phyloP scores from a whole-genome alignment of 1,140 invertebrate species.

The Oryctes rhinoceros region DNA sequence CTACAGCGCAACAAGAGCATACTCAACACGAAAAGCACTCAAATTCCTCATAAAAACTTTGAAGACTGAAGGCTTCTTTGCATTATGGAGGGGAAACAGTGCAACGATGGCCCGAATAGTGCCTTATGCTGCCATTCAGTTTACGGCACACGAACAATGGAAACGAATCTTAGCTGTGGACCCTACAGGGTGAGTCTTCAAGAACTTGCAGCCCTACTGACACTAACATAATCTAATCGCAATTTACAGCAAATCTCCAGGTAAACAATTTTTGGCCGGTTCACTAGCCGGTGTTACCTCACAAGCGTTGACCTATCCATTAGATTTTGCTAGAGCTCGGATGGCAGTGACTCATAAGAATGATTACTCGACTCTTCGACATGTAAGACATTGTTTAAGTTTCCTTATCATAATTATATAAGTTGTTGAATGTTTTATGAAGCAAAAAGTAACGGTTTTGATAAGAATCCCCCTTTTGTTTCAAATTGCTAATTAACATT shows the following conservation, averaged over 20 bases:
- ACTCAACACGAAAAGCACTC: constrained; percentile 80
- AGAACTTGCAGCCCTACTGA: neutral
- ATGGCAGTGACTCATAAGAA: constrained; percentile 93
- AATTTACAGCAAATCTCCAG: constrained; percentile 50
- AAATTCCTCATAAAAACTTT: constrained; percentile 79
- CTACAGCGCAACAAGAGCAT: constrained; percentile 71
- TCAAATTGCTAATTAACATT: neutral
- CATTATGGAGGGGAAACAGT: constrained; percentile 96
- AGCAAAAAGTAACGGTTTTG: too few species aligned
- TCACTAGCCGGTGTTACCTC: constrained; percentile 94
- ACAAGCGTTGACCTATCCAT: constrained; percentile 91
- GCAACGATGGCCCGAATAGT: constrained; percentile 97
- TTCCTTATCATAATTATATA: neutral
- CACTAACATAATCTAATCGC: neutral
- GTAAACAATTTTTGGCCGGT: constrained; percentile 82
- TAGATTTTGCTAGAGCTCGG: constrained; percentile 95
- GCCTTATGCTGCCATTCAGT: constrained; percentile 97
- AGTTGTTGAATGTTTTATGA: neutral
- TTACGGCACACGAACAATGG: constrained; percentile 96
- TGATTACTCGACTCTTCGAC: constrained; percentile 69
- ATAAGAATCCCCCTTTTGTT: neutral
- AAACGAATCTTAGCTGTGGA: constrained; percentile 82
- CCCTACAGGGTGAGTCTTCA: constrained; percentile 65
- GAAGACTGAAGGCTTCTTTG: constrained; percentile 77
- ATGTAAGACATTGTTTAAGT: constrained; percentile 45